These are phyloP conservation scores for Eupithecia subfuscata DNA, from an alignment of 2,888 invertebrate species.

Conservation along the genomic window DNA sequence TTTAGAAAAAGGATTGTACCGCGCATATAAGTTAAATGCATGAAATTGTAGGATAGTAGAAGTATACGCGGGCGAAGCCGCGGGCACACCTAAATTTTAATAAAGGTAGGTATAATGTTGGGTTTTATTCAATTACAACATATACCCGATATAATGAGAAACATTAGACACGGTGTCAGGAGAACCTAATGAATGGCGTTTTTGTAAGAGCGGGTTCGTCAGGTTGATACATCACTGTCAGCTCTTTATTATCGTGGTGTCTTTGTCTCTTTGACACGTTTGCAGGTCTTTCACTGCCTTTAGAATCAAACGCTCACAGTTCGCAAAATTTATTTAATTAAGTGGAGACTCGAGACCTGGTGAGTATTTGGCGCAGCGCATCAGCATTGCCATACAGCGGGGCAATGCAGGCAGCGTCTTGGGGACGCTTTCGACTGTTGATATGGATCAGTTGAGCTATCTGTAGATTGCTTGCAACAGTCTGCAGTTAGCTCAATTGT, in stretches of 20 bases:
- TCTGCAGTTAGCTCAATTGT: no score
- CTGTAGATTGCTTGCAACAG: no score
- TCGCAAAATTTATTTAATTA: not conserved
- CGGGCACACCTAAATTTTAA: slow-evolving; percentile 25
- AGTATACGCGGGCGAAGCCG: not conserved
- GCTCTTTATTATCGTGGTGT: slow-evolving; percentile 11
- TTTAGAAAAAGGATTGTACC: no score
- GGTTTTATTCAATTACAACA: slow-evolving; percentile 36
- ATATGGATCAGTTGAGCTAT: no score
- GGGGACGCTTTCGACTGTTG: no score
- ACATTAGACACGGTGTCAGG: slow-evolving; percentile 21
- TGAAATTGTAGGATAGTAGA: no score
- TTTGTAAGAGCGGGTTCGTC: slow-evolving; percentile 24
- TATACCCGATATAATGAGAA: slow-evolving; percentile 25
- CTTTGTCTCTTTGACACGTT: slow-evolving; percentile 5
- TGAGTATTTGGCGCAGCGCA: no score
- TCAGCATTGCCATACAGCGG: no score
- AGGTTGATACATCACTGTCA: slow-evolving; percentile 22
- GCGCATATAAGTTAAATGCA: no score
- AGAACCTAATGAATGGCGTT: slow-evolving; percentile 24
- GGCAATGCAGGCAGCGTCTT: no score
- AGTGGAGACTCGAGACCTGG: no score
- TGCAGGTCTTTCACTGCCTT: not conserved
- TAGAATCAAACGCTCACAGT: not conserved
- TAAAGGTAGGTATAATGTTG: slow-evolving; percentile 39